Conservation (phyloP, 1,140 invertebrate genomes). For the Temnothorax longispinosus region DNA sequence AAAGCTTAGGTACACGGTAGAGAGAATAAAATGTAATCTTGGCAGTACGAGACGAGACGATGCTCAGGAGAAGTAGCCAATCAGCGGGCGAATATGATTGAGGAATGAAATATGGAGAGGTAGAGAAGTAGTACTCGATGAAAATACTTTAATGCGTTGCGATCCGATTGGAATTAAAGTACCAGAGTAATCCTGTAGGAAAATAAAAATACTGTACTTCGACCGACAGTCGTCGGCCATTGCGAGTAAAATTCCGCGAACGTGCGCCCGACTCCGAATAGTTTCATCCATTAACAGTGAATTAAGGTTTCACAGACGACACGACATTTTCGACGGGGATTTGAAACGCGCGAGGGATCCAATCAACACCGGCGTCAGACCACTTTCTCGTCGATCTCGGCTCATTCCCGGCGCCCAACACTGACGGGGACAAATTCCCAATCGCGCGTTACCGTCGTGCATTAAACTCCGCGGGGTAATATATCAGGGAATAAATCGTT, state of each 20-base stretch:
- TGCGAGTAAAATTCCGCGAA: neutral
- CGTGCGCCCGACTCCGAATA: neutral
- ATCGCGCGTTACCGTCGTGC: conserved; percentile 51
- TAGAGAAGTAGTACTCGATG: neutral
- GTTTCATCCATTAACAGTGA: conserved; percentile 9
- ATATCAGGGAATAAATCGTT: conserved; percentile 67
- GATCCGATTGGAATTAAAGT: conserved; percentile 9
- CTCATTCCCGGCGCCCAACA: neutral
- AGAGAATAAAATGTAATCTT: conserved; percentile 29
- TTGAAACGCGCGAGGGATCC: conserved; percentile 17
- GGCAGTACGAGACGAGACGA: neutral
- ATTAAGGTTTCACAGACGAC: conserved; percentile 2
- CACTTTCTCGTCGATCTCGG: conserved; percentile 38
- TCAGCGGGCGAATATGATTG: neutral
- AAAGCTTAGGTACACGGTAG: neutral
- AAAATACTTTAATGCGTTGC: neutral
- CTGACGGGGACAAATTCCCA: conserved; percentile 35
- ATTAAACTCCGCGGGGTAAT: conserved; percentile 57
- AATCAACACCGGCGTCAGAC: neutral
- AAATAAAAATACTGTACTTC: neutral
- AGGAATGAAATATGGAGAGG: neutral
- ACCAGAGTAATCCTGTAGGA: neutral
- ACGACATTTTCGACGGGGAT: neutral
- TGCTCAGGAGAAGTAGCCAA: neutral
- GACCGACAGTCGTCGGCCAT: neutral